These are phyloP conservation scores for Serilophus lunatus DNA, from an alignment of 2,113 vertebrate genomes.

Conservation along the genomic window DNA sequence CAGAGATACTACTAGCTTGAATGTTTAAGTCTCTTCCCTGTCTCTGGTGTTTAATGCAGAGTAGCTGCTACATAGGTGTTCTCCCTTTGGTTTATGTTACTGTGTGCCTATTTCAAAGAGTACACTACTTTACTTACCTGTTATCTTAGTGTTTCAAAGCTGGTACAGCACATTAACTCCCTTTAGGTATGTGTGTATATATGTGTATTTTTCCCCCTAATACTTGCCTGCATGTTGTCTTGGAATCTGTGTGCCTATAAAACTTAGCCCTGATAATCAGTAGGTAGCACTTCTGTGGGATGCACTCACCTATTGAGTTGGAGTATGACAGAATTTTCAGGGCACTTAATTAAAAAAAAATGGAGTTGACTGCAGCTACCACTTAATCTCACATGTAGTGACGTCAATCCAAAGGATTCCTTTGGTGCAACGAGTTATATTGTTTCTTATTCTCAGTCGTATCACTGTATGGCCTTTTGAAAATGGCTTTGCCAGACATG, in stretches of 20 bases:
- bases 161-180: no score
- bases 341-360: no score
- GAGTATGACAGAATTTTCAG: no score
- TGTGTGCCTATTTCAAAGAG: not conserved
- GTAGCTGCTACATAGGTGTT: not conserved
- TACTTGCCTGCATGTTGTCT: not conserved
- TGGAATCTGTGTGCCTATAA: not conserved
- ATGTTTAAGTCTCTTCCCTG: not conserved
- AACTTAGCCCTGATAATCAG: no score
- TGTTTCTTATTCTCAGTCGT: not conserved
- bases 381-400: no score
- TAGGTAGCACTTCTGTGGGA: no score
- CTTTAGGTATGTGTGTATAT: not conserved
- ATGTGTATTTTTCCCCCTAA: not conserved
- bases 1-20: not conserved
- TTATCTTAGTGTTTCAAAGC: no score
- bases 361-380: no score
- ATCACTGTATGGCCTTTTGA: not conserved
- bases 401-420: not conserved
- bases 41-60: not conserved
- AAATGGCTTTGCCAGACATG: not conserved
- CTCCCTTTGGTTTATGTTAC: not conserved
- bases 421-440: not conserved
- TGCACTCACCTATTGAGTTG: no score
- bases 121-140: not conserved